Base-by-base conservation (phyloP, 2,797 vertebrate species). In the Gymnoscopelus braueri region DNA sequence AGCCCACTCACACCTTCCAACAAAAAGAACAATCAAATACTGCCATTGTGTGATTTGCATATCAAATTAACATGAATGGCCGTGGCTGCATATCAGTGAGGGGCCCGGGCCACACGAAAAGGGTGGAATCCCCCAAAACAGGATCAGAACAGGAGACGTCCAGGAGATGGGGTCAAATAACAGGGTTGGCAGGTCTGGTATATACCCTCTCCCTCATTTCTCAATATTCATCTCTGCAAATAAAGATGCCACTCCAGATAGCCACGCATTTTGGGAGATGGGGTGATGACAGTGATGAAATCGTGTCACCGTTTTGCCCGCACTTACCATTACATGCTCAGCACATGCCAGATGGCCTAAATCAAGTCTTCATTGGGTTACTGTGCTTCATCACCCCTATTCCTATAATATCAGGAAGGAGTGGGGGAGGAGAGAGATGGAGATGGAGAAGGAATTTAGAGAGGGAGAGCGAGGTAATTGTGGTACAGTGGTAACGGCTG, bases 311-410 rank as follows among this genome's bases (percentile, higher is more conserved):
- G 54, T 80, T 84, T 75, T 50, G 57, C 56, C 35, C 74, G 63
- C 76, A 77, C 81, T 81, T 72, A 80, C 84, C 71, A 72, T 75
- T 70, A 65, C 74, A 77, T 44, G 58, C 79, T 83, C 83, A 78
- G 72, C 85, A 69, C 80, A 63, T 74, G 72, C 71, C 70, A 78
- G 62, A 74, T 57, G 78, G 80, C 71, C 77, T 79, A 69, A 81
- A 83, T 87, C 74, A 69, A 65, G 81, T 78, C 78, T 76, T 78
- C 82, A 63, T 57, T 23, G 75, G 53, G 56, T 71, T 77, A 79
- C 69, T 57, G 55, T 67, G 69, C 83, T 88, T 81, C 77, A 87
- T 85, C 88, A 74, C 73, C 44, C 76, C 86, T 78, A 54, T 66
- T 83, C 70, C 70, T 71, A 64, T 71, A 64, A 87, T 84, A 73